These are phyloP conservation scores for Antheraea assamensis DNA, from an alignment of 2,888 invertebrate genomes.

Conservation along the genomic window DNA sequence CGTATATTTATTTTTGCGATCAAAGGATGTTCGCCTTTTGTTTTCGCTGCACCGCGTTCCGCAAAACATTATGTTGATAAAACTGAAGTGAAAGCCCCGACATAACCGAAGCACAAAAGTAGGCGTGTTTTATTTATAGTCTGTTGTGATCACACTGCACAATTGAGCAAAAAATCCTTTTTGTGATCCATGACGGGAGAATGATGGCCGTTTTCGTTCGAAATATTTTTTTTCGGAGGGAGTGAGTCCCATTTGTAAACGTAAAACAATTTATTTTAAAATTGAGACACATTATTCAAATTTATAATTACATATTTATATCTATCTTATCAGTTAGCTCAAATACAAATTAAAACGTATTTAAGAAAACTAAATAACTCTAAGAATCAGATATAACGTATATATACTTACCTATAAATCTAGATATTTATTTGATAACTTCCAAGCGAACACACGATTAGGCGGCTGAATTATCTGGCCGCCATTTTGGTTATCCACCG, in stretches of 20 bases:
- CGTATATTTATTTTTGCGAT: conserved; percentile 25
- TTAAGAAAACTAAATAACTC: too few species aligned
- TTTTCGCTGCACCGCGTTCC: conserved; percentile 32
- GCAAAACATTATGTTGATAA: conserved; percentile 34
- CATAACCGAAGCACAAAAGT: conserved; percentile 46
- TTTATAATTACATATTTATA: too few species aligned
- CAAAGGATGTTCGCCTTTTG: conserved; percentile 34
- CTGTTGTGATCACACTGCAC: conserved; percentile 69
- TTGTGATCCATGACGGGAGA: conserved; percentile 46
- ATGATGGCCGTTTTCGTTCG: conserved; percentile 35
- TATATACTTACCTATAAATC: too few species aligned
- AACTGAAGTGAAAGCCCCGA: conserved; percentile 36
- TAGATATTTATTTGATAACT: too few species aligned
- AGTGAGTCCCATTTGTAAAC: conserved; percentile 25
- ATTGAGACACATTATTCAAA: not conserved
- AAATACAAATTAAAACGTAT: too few species aligned
- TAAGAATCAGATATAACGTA: too few species aligned
- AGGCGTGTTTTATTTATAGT: conserved; percentile 73
- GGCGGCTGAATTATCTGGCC: too few species aligned
- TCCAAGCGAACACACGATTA: too few species aligned
- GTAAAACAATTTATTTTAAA: conserved; percentile 28
- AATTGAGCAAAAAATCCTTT: conserved; percentile 52
- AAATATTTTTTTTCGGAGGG: conserved; percentile 35
- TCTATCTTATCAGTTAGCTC: too few species aligned
- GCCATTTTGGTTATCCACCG: too few species aligned